These are phyloP conservation scores for Orycteropus afer DNA, from an alignment of 2,113 vertebrate species.

Conservation along the genomic window DNA sequence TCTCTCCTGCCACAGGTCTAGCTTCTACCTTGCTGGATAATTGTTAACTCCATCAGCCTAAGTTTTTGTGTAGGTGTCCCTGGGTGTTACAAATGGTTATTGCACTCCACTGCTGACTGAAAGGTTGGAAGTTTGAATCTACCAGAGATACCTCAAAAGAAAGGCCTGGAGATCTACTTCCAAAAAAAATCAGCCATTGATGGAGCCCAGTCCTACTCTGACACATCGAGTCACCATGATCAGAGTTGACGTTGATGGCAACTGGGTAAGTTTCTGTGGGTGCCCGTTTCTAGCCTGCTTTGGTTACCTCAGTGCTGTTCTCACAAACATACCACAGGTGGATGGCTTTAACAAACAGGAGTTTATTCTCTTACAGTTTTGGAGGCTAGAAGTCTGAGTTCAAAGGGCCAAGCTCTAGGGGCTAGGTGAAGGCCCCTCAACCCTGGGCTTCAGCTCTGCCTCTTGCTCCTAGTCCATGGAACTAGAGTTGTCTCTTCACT, in stretches of 20 bases:
- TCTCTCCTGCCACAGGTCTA: background rate
- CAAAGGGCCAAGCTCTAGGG: too few species aligned
- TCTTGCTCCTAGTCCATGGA: too few species aligned
- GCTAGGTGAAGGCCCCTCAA: too few species aligned
- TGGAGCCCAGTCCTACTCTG: background rate
- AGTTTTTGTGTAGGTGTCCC: background rate
- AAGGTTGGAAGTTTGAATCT: background rate
- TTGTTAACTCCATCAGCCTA: background rate
- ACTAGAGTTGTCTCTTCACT: too few species aligned
- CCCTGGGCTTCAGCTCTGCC: too few species aligned
- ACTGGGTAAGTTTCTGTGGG: background rate
- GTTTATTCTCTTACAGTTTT: too few species aligned
- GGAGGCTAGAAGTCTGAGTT: too few species aligned
- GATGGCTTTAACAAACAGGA: too few species aligned
- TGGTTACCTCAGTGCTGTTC: too few species aligned
- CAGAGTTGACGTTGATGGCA: background rate
- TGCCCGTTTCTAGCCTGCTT: background rate
- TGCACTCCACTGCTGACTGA: background rate
- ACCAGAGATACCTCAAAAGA: background rate
- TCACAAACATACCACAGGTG: too few species aligned
- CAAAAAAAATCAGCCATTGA: background rate
- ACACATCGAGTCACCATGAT: background rate
- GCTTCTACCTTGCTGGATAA: background rate
- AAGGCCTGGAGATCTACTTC: too few species aligned
- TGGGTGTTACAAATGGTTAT: background rate